phyloP scores from a whole-genome alignment of 2,888 invertebrate genomes.

The Andrena haemorrhoa region DNA sequence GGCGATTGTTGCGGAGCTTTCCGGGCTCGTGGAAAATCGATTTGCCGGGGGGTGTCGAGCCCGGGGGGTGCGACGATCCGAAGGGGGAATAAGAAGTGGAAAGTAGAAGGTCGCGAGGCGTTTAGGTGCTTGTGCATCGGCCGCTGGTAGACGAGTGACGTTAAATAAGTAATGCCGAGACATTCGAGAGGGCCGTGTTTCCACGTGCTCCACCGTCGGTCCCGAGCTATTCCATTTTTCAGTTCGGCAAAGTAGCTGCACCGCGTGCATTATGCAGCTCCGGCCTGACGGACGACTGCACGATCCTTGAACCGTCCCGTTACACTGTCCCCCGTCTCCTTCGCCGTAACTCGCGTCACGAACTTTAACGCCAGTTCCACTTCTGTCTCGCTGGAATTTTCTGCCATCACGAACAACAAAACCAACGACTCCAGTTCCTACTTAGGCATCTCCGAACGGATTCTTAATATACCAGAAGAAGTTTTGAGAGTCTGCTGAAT shows the following conservation, averaged over 20 bases:
- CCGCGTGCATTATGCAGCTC: slow-evolving; percentile 77
- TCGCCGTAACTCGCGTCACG: slow-evolving; percentile 30
- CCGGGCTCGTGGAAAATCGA: slow-evolving; percentile 14
- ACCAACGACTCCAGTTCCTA: background rate
- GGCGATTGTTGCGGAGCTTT: background rate
- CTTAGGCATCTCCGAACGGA: background rate
- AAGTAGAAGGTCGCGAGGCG: slow-evolving; percentile 37
- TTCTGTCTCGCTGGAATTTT: background rate
- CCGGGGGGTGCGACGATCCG: slow-evolving; percentile 24
- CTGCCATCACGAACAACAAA: background rate
- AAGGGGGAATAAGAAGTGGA: slow-evolving; percentile 17
- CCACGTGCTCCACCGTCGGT: slow-evolving; percentile 49
- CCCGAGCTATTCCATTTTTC: slow-evolving; percentile 77
- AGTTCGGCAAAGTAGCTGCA: slow-evolving; percentile 77
- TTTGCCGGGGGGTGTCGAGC: background rate
- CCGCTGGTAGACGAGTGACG: slow-evolving; percentile 55
- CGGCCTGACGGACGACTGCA: slow-evolving; percentile 56
- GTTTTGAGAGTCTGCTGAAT: no score
- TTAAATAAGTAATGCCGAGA: slow-evolving; percentile 75
- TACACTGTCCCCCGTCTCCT: slow-evolving; percentile 11
- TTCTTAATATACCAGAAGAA: background rate
- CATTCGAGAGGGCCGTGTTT: slow-evolving; percentile 58
- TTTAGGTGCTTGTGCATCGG: slow-evolving; percentile 59
- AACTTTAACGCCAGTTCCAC: slow-evolving; percentile 24
- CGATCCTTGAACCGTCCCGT: slow-evolving; percentile 45